Conservation (phyloP, 2,888 invertebrate species). For the Coleophora deauratella region DNA sequence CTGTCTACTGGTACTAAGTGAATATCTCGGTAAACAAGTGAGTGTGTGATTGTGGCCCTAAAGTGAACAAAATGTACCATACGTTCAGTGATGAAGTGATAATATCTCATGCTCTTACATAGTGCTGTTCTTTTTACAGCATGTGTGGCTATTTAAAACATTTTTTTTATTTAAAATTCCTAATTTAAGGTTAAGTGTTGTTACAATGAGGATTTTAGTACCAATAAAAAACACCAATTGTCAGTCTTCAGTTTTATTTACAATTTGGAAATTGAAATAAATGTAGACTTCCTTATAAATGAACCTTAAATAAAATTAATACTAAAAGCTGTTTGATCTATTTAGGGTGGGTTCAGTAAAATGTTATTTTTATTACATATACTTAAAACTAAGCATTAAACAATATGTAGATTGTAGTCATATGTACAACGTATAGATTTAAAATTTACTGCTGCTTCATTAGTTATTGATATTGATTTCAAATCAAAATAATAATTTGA, state of each 20-base stretch:
- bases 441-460: not conserved
- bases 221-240: constrained; percentile 45
- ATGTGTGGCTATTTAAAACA: constrained; percentile 6
- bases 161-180: constrained; percentile 1
- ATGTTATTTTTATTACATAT: no score
- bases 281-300: constrained; percentile 28
- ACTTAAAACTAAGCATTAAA: no score
- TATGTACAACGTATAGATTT: not conserved
- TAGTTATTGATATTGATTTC: not conserved
- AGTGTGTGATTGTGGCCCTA: constrained; percentile 23
- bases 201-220: constrained; percentile 45
- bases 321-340: constrained; percentile 37
- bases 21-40: constrained; percentile 26
- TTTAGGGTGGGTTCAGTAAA: constrained; percentile 49
- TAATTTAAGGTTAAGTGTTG: constrained; percentile 21
- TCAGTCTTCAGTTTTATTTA: constrained; percentile 59
- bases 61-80: constrained; percentile 1
- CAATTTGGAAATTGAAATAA: constrained; percentile 38
- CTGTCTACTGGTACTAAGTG: constrained; percentile 94
- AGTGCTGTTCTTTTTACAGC: not conserved
- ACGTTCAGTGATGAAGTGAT: no score
- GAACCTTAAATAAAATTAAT: constrained; percentile 18
- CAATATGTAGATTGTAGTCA: not conserved
- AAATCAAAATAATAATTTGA: no score
- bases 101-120: not conserved